Base-by-base conservation (phyloP, 2,888 invertebrate genomes). In the Malthinus flaveolus region DNA sequence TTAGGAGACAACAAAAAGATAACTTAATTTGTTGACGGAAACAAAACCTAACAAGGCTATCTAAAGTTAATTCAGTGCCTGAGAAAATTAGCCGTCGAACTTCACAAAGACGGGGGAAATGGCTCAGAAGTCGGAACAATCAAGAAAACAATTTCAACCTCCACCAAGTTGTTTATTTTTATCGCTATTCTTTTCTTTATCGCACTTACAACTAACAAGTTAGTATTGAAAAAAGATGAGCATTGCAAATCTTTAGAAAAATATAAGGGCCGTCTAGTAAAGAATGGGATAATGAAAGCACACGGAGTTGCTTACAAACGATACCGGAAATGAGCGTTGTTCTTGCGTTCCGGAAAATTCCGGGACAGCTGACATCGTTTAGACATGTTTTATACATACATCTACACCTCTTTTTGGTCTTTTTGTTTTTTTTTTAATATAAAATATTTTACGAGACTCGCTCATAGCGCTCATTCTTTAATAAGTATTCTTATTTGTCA, bases 21-120 rank as follows among this genome's bases (percentile, higher is more conserved):
- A 63, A 67, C 63, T 56, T 62, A 66, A 67, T 67, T 67, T 67
- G 66, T 67, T 67, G 66, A 63, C 67, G 66, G 66, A 66, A 67
- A 67, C 64, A 65, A 66, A 67, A 64, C 64, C 63, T 61, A 67
- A 66, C 67, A 63, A 66, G 65, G 61, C 63, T 50, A 64, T 65
- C 63, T 61, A 56, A 64, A 68, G 65, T 66, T 66, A 68, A 66
- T 68, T 65, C 66, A 60, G 59, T 58, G 65, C 60, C 65, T 62
- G 68, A 62, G 67, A 66, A 65, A 67, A 68, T 68, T 67, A 68
- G 65, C 66, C 65, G 66, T 66, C 64, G 66, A 67, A 66, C 62
- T 68, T 65, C 64, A 65, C 66, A 66, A 68, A 68, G 5, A 65
- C 61, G 63, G 56, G 62, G 64, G 66, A 66, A 68, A 67, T 64